These are phyloP conservation scores for Choloepus didactylus DNA, from an alignment of 2,797 vertebrate species.

Conservation along the genomic window DNA sequence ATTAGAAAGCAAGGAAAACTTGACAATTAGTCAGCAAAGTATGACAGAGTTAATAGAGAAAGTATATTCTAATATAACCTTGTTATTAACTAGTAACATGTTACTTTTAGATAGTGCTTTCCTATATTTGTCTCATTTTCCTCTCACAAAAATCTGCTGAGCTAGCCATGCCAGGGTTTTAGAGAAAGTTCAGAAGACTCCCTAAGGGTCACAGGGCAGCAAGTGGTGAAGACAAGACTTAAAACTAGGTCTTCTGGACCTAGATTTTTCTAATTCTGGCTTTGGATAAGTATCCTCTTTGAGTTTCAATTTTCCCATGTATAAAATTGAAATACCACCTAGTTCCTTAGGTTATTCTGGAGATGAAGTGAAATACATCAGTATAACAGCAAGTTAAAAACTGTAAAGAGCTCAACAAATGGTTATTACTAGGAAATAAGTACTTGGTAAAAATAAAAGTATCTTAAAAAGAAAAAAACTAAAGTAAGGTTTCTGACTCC, in stretches of 20 bases:
- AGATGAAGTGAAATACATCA: not conserved
- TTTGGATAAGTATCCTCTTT: not conserved
- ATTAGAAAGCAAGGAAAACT: not conserved
- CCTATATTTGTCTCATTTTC: not conserved
- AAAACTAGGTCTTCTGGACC: not conserved
- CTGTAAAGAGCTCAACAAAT: not conserved
- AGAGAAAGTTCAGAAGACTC: not conserved
- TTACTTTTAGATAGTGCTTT: not conserved
- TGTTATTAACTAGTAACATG: not conserved
- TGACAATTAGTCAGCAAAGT: not conserved
- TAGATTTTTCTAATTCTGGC: not conserved
- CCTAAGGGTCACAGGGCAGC: not conserved
- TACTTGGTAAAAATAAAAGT: no score
- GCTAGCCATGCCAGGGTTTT: not conserved
- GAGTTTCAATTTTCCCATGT: not conserved
- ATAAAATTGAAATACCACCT: not conserved
- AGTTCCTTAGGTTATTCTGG: not conserved
- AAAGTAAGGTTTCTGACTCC: not conserved
- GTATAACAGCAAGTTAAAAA: not conserved
- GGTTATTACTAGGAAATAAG: not conserved
- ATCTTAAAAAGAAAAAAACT: not conserved
- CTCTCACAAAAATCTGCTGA: not conserved
- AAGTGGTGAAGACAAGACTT: not conserved
- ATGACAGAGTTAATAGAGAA: not conserved
- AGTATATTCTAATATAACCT: not conserved